Percentiles rank a stretch among this genome's conserved stretches.
Conservation (phyloP, 2,113 vertebrate species). For the Formicarius rufipectus region DNA sequence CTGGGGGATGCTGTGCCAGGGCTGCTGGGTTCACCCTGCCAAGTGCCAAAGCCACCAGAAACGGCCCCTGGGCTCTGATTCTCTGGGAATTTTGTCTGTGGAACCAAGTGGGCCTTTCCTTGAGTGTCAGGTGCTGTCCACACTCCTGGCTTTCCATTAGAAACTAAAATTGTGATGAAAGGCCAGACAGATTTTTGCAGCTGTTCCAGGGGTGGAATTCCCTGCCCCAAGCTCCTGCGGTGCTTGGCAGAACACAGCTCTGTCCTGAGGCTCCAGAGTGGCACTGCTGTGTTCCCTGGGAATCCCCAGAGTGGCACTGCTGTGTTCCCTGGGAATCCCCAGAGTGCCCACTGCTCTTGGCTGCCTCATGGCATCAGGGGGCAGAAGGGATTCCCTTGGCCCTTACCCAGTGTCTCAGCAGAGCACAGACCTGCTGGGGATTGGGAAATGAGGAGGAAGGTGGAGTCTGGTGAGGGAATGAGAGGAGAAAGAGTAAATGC, state of each 20-base stretch:
- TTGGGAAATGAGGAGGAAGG: accelerated
- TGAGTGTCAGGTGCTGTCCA: neutral
- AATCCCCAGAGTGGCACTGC: neutral
- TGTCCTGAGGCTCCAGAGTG: neutral
- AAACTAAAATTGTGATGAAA: neutral
- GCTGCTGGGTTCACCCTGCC: neutral
- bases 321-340: neutral
- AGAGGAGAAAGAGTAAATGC: neutral
- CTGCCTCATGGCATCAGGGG: neutral
- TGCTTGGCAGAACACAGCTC: neutral
- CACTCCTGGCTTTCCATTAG: neutral
- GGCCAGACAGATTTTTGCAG: neutral
- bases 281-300: neutral
- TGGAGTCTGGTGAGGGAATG: neutral
- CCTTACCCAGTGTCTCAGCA: neutral
- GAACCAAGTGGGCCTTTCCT: neutral
- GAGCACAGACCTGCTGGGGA: neutral
- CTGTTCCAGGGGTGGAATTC: neutral
- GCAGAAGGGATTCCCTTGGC: neutral
- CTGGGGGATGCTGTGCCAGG: neutral
- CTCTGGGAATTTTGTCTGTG: neutral
- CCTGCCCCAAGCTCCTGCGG: neutral
- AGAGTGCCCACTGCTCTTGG: neutral
- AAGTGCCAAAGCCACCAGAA: neutral
- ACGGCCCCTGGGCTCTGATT: neutral